A percentile compares a stretch with the other conserved stretches of the same genome.
phyloP scores from a whole-genome alignment of 2,113 vertebrate genomes.

The Spermophilus dauricus region DNA sequence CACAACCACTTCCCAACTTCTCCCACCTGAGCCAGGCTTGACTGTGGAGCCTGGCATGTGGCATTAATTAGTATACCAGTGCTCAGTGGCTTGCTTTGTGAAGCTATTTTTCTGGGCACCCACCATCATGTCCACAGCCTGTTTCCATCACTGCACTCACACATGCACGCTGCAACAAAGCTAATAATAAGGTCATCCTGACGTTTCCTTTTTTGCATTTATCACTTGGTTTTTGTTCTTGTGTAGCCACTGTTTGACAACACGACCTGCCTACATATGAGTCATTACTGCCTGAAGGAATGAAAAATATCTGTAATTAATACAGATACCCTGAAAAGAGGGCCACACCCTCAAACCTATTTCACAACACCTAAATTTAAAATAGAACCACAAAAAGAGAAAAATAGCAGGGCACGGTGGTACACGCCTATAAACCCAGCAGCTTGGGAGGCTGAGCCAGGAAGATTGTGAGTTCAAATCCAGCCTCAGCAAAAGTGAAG shows the following conservation, averaged over 20 bases:
- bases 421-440: too few relatives aligned
- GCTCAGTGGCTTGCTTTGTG: neutral
- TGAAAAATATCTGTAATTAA: neutral
- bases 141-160: neutral
- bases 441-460: too few relatives aligned
- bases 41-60: neutral
- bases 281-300: neutral
- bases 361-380: neutral
- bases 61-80: neutral
- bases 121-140: neutral
- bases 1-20: neutral
- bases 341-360: neutral
- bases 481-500: too few relatives aligned
- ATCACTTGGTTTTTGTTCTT: neutral
- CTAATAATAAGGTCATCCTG: neutral
- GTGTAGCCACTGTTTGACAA: neutral
- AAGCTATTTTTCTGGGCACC: neutral
- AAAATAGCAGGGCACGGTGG: neutral
- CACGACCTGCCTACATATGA: neutral
- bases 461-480: too few relatives aligned
- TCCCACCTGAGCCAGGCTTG: neutral
- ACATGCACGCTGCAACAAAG: neutral
- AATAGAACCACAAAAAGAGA: neutral
- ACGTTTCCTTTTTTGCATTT: neutral
- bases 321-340: neutral